phyloP scores from a whole-genome alignment of 2,888 invertebrate genomes.

The Nephrotoma guestfalica region DNA sequence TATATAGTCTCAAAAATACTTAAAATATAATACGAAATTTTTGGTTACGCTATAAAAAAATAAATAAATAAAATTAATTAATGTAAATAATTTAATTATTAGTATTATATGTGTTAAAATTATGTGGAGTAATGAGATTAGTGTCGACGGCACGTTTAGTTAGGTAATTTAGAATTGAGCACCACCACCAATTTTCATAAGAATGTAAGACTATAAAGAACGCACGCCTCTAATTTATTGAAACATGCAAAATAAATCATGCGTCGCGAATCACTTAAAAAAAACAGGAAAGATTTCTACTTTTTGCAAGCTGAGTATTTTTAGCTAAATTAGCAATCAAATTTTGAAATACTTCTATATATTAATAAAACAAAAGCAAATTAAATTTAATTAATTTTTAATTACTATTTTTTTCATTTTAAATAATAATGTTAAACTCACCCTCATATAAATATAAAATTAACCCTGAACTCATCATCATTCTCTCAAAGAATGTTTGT shows the following conservation, averaged over 20 bases:
- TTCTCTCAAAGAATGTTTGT: background rate
- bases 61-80: background rate
- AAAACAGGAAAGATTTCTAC: background rate
- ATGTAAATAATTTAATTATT: background rate
- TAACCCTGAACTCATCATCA: background rate
- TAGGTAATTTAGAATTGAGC: background rate
- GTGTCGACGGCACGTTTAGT: background rate
- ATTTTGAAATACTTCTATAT: background rate
- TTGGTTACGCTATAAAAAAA: background rate
- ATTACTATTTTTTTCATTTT: background rate
- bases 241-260: background rate
- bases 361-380: background rate
- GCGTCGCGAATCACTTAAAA: background rate
- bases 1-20: background rate
- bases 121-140: background rate
- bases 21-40: background rate
- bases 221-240: background rate
- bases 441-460: background rate
- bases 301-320: background rate
- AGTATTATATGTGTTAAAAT: background rate
- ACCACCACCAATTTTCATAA: background rate
- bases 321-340: background rate
- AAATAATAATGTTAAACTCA: background rate
- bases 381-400: background rate
- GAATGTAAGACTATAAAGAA: background rate